Percentiles rank a stretch among this genome's conserved stretches.
Conservation (phyloP, 2,888 invertebrate genomes). For the Steinernema scapterisci region DNA sequence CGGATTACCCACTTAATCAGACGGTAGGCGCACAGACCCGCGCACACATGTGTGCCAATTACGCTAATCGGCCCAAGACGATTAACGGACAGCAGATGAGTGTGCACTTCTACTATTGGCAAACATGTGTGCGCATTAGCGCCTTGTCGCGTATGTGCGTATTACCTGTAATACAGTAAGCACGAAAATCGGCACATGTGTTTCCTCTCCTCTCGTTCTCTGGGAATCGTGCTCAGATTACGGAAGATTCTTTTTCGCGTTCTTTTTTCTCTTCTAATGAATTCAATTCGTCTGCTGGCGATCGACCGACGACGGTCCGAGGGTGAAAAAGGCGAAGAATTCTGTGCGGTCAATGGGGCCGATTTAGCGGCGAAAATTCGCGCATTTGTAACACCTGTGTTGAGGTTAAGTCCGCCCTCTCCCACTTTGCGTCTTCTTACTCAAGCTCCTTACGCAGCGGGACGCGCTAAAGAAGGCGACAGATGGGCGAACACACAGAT, state of each 20-base stretch:
- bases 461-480: slow-evolving; percentile 28
- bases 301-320: no score
- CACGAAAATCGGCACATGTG: no score
- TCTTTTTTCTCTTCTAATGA: no score
- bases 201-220: background rate
- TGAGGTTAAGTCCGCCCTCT: slow-evolving; percentile 18
- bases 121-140: slow-evolving; percentile 30
- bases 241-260: background rate
- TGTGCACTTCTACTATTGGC: slow-evolving; percentile 25
- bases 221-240: background rate
- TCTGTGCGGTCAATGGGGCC: background rate
- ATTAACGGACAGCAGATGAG: slow-evolving; percentile 32
- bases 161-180: background rate
- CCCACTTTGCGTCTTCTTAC: background rate
- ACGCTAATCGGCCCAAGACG: slow-evolving; percentile 32
- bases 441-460: slow-evolving; percentile 25
- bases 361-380: slow-evolving; percentile 17
- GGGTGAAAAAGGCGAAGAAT: no score
- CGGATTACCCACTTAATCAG: slow-evolving; percentile 32
- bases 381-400: slow-evolving; percentile 25
- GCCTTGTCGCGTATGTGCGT: background rate
- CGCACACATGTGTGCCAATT: slow-evolving; percentile 32
- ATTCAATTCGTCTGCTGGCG: no score
- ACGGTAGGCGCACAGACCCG: slow-evolving; percentile 10
- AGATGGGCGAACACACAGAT: slow-evolving; percentile 31